These are phyloP conservation scores for Camponotus floridanus DNA, from an alignment of 1,140 invertebrate species.

Conservation along the genomic window DNA sequence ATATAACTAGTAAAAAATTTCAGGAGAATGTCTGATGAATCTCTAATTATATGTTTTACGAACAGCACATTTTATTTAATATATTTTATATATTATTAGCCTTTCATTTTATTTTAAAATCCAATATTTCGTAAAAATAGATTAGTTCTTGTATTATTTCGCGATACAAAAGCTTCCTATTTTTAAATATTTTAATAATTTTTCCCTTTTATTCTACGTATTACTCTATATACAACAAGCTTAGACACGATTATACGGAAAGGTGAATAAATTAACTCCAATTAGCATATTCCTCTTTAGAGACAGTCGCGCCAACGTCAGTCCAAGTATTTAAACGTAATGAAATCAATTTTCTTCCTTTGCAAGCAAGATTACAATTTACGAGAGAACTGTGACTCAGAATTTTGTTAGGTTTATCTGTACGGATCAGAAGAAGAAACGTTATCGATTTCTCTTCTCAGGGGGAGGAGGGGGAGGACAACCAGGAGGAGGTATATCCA, in stretches of 20 bases:
- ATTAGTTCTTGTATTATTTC: neutral
- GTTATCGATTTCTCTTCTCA: neutral
- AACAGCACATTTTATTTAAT: neutral
- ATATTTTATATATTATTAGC: no score
- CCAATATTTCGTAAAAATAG: neutral
- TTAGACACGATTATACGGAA: neutral
- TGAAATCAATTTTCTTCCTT: constrained; percentile 21
- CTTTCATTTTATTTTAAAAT: constrained; percentile 26
- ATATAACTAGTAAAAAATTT: constrained; percentile 4
- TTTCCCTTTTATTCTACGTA: neutral
- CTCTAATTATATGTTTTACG: neutral
- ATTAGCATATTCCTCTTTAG: constrained; percentile 14
- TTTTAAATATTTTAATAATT: neutral
- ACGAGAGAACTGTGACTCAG: neutral
- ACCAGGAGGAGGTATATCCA: neutral
- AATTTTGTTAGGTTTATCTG: neutral
- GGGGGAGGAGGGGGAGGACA: no score
- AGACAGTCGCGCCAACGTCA: neutral
- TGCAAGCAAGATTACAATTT: neutral
- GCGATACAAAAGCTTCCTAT: neutral
- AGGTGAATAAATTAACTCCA: neutral
- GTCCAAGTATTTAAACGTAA: constrained; percentile 6
- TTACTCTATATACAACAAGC: neutral
- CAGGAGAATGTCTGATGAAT: constrained; percentile 8
- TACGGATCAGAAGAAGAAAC: neutral